phyloP scores from a whole-genome alignment of 2,888 invertebrate species.

The Crematogaster levior region DNA sequence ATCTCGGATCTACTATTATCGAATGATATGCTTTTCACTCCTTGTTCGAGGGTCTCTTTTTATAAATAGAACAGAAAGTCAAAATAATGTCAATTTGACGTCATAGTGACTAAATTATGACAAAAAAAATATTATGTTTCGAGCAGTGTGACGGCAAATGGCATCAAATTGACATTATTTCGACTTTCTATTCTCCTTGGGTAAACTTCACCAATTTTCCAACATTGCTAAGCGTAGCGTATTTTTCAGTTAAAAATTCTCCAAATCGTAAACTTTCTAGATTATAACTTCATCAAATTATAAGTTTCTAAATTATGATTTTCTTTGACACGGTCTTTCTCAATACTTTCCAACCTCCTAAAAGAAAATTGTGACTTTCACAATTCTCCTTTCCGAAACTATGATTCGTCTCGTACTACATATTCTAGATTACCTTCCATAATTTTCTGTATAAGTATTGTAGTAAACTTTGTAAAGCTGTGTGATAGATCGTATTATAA shows the following conservation, averaged over 20 bases:
- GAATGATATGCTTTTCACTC: background rate
- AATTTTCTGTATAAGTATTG: background rate
- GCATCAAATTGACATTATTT: no score
- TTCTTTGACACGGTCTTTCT: background rate
- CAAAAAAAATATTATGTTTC: no score
- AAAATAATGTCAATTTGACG: no score
- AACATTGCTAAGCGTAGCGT: background rate
- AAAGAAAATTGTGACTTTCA: constrained; percentile 21
- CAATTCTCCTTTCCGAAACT: constrained; percentile 1
- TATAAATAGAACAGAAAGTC: background rate
- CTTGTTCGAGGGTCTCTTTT: background rate
- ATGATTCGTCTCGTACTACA: background rate
- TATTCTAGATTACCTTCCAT: background rate
- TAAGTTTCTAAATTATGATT: constrained; percentile 33
- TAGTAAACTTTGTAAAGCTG: background rate
- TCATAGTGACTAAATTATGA: no score
- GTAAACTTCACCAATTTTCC: background rate
- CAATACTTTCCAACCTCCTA: background rate
- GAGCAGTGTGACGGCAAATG: no score
- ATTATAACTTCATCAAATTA: constrained; percentile 22
- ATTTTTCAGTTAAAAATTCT: constrained; percentile 11
- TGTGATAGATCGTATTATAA: constrained; percentile 8
- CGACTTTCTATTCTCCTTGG: no score
- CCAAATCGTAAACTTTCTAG: constrained; percentile 32
- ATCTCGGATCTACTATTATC: constrained; percentile 2